Evolutionary conservation across 2,888 invertebrate genomes (phyloP).

Genomic region (Anaspis maculata): DNA sequence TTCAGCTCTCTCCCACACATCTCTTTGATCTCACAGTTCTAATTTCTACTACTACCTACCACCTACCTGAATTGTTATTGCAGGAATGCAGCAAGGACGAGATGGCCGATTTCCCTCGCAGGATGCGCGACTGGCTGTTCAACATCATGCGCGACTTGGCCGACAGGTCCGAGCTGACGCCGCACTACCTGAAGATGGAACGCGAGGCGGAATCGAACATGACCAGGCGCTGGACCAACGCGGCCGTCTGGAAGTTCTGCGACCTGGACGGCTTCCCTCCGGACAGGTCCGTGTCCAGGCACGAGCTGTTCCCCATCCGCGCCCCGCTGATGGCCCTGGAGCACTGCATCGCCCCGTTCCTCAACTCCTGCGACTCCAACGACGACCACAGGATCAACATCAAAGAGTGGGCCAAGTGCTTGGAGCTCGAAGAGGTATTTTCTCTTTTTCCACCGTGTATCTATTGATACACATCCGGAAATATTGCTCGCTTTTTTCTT

Average conservation of each 20-base stretch:
- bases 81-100: slow-evolving; percentile 76
- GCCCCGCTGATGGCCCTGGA: slow-evolving; percentile 93
- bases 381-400: slow-evolving; percentile 86
- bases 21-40: too few species aligned
- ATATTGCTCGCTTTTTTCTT: too few species aligned
- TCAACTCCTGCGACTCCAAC: slow-evolving; percentile 82
- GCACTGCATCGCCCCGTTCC: slow-evolving; percentile 95
- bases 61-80: too few species aligned
- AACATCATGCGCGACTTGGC: slow-evolving; percentile 95
- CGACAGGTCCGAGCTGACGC: slow-evolving; percentile 73
- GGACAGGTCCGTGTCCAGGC: slow-evolving; percentile 82
- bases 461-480: too few species aligned
- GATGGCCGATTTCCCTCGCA: slow-evolving; percentile 88
- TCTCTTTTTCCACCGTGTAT: too few species aligned
- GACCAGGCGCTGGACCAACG: slow-evolving; percentile 79
- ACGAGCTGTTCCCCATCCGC: slow-evolving; percentile 92
- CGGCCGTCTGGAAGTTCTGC: slow-evolving; percentile 98
- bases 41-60: too few species aligned
- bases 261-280: slow-evolving; percentile 89
- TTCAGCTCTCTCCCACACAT: too few species aligned
- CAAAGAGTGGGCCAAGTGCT: slow-evolving; percentile 85
- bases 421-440: slow-evolving; percentile 79
- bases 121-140: slow-evolving; percentile 98
- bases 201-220: slow-evolving; percentile 81
- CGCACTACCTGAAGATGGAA: slow-evolving; percentile 79